phyloP scores from a whole-genome alignment of 2,888 invertebrate genomes.

The Embidobia sp. region DNA sequence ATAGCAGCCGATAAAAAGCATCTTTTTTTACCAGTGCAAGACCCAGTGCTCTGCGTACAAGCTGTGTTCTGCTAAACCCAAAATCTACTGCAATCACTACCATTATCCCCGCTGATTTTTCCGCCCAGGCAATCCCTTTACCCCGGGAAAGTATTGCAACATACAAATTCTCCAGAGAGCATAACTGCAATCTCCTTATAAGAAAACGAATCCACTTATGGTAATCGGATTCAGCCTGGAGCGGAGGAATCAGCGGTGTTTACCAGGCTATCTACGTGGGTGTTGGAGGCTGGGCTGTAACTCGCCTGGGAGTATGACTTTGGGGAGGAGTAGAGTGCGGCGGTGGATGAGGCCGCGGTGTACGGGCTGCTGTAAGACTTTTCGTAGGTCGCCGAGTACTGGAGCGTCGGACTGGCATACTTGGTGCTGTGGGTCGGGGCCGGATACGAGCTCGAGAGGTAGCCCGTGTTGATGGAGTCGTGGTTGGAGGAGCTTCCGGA shows the following conservation, averaged over 20 bases:
- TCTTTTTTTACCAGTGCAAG: no score
- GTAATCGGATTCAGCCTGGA: constrained; percentile 2
- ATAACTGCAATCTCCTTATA: constrained; percentile 14
- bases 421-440: constrained; percentile 44
- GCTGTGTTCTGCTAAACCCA: no score
- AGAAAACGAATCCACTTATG: constrained; percentile 11
- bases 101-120: no score
- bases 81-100: no score
- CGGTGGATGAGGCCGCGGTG: constrained; percentile 11
- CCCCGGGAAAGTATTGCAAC: no score
- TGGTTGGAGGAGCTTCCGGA: constrained; percentile 41
- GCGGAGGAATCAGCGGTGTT: no score
- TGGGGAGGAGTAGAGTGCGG: constrained; percentile 30
- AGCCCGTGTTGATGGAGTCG: constrained; percentile 41
- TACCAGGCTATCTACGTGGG: constrained; percentile 43
- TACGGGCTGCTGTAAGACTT: constrained; percentile 38
- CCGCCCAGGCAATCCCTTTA: no score
- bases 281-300: constrained; percentile 36
- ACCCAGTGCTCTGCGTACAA: no score
- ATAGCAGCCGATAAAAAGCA: no score
- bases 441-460: constrained; percentile 43
- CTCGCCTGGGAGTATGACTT: constrained; percentile 37
- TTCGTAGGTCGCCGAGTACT: constrained; percentile 36
- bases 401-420: constrained; percentile 38
- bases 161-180: neutral